Conservation (phyloP, 2,797 vertebrate species). For the Protosalanx chinensis region DNA sequence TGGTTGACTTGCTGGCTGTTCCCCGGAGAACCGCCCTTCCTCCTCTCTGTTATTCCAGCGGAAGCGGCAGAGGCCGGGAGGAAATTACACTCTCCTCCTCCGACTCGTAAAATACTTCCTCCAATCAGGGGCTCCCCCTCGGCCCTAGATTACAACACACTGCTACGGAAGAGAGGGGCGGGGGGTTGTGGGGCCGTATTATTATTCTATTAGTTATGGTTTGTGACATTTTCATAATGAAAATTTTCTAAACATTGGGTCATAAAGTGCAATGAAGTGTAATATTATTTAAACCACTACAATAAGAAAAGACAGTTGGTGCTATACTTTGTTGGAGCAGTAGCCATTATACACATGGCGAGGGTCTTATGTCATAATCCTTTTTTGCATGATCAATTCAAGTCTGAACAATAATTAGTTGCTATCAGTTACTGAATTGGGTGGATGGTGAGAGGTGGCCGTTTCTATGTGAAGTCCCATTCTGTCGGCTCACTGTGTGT, state of each 20-base stretch:
- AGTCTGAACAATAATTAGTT: background rate
- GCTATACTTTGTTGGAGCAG: too few relatives aligned
- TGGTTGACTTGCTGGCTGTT: conserved; percentile 54
- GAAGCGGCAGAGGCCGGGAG: conserved; percentile 75
- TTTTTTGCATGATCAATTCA: background rate
- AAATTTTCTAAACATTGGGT: conserved; percentile 31
- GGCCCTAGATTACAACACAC: conserved; percentile 45
- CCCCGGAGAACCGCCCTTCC: conserved; percentile 75
- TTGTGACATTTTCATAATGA: conserved; percentile 35
- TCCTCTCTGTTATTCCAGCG: conserved; percentile 74
- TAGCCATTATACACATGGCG: background rate
- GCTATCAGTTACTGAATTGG: background rate
- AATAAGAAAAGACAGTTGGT: background rate
- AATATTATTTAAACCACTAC: background rate
- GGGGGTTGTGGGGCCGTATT: conserved; percentile 12
- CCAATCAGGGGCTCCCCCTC: conserved; percentile 71
- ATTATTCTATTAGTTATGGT: conserved; percentile 27
- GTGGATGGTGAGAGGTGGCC: background rate
- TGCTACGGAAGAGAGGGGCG: conserved; percentile 34
- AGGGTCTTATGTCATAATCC: background rate
- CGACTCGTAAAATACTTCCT: conserved; percentile 78
- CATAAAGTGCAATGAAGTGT: background rate
- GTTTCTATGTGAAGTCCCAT: background rate
- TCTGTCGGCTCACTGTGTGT: background rate
- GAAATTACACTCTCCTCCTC: conserved; percentile 82